Conservation (phyloP, 2,888 invertebrate species). For the Idaea biselata region DNA sequence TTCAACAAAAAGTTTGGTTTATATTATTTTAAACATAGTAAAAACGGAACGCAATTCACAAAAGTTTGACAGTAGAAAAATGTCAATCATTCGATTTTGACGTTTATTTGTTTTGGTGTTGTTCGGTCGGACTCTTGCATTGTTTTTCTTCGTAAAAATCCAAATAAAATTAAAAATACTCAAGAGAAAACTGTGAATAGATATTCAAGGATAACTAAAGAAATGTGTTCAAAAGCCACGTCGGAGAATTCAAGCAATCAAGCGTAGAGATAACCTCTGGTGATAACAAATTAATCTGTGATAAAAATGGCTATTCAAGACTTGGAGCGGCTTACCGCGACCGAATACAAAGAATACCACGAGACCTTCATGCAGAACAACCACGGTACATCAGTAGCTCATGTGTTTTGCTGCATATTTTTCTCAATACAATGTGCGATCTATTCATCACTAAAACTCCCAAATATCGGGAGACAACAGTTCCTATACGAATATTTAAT, state of each 20-base stretch:
- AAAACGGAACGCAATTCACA: neutral
- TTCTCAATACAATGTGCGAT: slow-evolving; percentile 62
- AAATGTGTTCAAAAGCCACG: neutral
- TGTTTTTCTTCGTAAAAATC: neutral
- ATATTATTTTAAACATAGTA: too few relatives aligned
- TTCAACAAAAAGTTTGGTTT: too few relatives aligned
- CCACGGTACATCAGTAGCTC: slow-evolving; percentile 74
- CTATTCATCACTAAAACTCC: slow-evolving; percentile 42
- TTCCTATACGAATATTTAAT: slow-evolving; percentile 78
- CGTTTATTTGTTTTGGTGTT: slow-evolving; percentile 2
- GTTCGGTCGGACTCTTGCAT: neutral
- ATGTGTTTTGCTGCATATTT: slow-evolving; percentile 69
- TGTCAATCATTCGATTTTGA: slow-evolving; percentile 2
- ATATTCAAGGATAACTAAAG: neutral
- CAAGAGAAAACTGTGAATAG: neutral
- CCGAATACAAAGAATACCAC: slow-evolving; percentile 71
- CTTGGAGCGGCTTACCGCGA: slow-evolving; percentile 43
- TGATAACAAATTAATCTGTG: neutral
- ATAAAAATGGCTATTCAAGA: slow-evolving; percentile 19
- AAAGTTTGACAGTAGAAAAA: neutral
- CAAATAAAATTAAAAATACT: neutral
- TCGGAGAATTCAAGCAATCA: neutral
- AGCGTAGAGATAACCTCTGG: neutral
- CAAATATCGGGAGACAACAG: slow-evolving; percentile 29
- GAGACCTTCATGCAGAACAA: slow-evolving; percentile 78